Evolutionary conservation across 2,113 vertebrate species (phyloP).

Genomic region (Hippocampus barbouri): DNA sequence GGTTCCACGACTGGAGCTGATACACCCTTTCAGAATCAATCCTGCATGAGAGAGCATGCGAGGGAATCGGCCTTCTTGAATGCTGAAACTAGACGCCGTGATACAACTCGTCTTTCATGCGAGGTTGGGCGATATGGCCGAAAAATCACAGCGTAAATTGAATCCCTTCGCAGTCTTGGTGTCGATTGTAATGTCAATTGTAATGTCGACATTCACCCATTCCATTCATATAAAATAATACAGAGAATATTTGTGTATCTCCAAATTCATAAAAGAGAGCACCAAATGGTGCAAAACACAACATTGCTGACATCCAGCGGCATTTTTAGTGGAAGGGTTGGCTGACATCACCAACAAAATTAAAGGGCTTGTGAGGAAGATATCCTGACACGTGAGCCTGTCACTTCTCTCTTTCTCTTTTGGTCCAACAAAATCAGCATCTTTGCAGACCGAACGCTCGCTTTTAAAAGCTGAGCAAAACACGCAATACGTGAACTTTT

Average conservation of each 20-base stretch:
- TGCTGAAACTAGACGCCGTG: too few species aligned
- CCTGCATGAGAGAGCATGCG: background rate
- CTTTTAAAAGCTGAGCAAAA: constrained; percentile 6
- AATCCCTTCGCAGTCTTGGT: background rate
- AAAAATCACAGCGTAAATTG: too few species aligned
- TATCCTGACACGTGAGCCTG: constrained; percentile 31
- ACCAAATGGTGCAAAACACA: too few species aligned
- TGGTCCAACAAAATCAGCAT: constrained; percentile 4
- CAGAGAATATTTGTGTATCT: too few species aligned
- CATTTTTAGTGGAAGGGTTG: background rate
- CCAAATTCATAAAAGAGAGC: too few species aligned
- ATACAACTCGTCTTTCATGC: too few species aligned
- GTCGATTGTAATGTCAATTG: too few species aligned
- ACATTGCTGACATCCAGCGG: too few species aligned
- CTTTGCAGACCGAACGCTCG: constrained; percentile 14
- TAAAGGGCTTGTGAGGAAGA: constrained; percentile 63
- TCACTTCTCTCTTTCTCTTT: background rate
- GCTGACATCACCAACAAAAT: constrained; percentile 47
- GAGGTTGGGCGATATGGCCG: too few species aligned
- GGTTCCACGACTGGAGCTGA: background rate
- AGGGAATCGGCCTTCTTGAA: background rate
- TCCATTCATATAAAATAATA: too few species aligned
- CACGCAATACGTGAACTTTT: too few species aligned
- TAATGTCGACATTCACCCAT: too few species aligned
- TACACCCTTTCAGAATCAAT: background rate